Evolutionary conservation across 2,113 vertebrate genomes (phyloP).

Genomic region (Petrocephalus zakoni): DNA sequence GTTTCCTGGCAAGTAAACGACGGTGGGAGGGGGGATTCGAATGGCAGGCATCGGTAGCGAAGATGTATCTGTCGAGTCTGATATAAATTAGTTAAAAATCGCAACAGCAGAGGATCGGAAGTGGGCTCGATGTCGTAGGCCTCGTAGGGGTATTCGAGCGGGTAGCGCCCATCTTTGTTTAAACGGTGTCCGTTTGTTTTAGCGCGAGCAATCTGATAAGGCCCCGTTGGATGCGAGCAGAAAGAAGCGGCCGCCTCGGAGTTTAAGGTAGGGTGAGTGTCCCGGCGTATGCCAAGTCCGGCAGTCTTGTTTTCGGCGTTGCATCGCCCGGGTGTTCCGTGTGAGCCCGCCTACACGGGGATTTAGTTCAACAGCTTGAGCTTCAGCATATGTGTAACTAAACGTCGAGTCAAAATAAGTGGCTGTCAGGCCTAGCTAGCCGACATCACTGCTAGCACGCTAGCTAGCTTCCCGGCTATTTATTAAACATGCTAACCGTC

Average conservation of each 20-base stretch:
- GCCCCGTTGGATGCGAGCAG: constrained; percentile 16
- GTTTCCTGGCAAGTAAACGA: constrained; percentile 35
- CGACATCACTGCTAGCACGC: neutral
- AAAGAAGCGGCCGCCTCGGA: constrained; percentile 23
- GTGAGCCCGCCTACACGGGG: neutral
- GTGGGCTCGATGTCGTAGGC: neutral
- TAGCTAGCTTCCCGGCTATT: neutral
- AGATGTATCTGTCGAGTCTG: constrained; percentile 47
- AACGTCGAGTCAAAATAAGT: constrained; percentile 10
- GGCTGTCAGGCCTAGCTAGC: constrained; percentile 22
- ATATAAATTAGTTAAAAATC: constrained; percentile 15
- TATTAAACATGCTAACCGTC: neutral
- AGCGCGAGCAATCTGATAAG: constrained; percentile 5
- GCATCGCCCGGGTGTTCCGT: neutral
- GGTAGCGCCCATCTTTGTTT: neutral
- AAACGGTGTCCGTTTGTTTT: neutral
- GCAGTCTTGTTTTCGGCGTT: neutral
- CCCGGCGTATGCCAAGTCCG: neutral
- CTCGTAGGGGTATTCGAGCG: neutral
- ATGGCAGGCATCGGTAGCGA: constrained; percentile 55
- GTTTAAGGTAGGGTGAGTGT: constrained; percentile 22
- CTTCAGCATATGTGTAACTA: neutral
- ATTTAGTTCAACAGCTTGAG: neutral
- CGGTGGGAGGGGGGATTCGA: constrained; percentile 62
- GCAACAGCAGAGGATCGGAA: neutral